These are phyloP conservation scores for Rhinopomastus cyanomelas DNA, from an alignment of 2,113 vertebrate genomes.

Conservation along the genomic window DNA sequence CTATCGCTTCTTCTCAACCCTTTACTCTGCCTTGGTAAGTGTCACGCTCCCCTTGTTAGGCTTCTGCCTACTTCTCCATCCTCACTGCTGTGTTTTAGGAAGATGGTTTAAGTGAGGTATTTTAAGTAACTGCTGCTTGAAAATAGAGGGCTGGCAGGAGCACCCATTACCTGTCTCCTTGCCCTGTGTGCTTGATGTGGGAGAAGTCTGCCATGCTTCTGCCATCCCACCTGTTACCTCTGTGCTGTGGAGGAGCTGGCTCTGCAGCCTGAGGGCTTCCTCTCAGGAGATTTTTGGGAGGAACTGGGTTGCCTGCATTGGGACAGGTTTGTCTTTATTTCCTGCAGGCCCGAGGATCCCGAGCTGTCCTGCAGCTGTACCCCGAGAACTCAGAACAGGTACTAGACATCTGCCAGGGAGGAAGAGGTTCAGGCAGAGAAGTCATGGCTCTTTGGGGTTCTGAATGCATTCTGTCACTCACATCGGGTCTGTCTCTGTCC, in stretches of 20 bases:
- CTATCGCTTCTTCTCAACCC: constrained; percentile 87
- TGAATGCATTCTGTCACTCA: not conserved
- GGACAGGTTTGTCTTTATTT: not conserved
- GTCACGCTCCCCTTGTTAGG: not conserved
- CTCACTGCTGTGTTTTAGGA: not conserved
- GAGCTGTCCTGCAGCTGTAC: constrained; percentile 94
- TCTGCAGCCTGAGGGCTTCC: not conserved
- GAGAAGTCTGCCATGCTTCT: not conserved
- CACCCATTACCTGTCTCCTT: not conserved
- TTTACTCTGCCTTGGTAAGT: constrained; percentile 89
- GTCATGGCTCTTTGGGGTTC: not conserved
- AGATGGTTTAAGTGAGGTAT: not conserved
- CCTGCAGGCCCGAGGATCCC: constrained; percentile 83
- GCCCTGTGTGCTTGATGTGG: not conserved
- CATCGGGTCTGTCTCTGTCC: not conserved
- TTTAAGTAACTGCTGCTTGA: not conserved
- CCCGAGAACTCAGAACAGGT: constrained; percentile 96
- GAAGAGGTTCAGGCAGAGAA: not conserved
- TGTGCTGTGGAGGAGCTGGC: not conserved
- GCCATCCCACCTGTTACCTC: not conserved
- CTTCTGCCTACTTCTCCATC: not conserved
- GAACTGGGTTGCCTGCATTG: not conserved
- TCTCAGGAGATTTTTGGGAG: not conserved
- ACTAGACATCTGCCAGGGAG: not conserved
- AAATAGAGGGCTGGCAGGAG: not conserved